A percentile compares a stretch with the other conserved stretches of the same genome.
Evolutionary conservation across 2,797 vertebrate species (phyloP).

Genomic region (Liasis olivaceus): DNA sequence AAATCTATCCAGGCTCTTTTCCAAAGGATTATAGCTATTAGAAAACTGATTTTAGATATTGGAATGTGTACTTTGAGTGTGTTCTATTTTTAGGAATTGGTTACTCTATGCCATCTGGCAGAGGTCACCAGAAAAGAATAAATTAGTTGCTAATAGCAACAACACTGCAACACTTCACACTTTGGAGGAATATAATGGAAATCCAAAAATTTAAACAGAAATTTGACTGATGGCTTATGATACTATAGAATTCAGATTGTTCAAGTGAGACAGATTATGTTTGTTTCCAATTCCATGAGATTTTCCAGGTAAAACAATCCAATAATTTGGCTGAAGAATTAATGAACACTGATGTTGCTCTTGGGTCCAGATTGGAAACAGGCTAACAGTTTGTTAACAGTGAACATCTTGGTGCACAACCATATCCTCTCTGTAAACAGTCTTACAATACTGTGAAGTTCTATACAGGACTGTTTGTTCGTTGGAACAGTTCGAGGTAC

Average conservation of each 20-base stretch:
- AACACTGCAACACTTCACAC: neutral
- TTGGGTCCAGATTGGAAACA: neutral
- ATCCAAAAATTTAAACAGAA: neutral
- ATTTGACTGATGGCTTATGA: neutral
- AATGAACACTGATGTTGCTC: neutral
- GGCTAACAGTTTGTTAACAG: neutral
- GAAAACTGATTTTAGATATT: neutral
- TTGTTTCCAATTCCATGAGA: neutral
- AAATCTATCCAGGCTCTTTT: neutral
- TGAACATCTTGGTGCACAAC: too few relatives aligned
- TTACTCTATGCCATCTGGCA: neutral
- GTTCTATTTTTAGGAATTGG: slow-evolving; percentile 1
- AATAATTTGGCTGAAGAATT: neutral
- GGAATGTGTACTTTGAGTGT: neutral
- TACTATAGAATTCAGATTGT: neutral
- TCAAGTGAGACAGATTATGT: neutral
- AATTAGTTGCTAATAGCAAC: neutral
- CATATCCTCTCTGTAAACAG: neutral
- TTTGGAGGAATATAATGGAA: neutral
- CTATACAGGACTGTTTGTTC: neutral
- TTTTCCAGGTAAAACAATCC: neutral
- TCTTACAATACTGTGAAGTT: neutral
- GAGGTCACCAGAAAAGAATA: neutral
- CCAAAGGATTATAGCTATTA: neutral
- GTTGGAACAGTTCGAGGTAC: neutral